Evolutionary conservation across 2,888 invertebrate species (phyloP).

Genomic region (Muscina levida): DNA sequence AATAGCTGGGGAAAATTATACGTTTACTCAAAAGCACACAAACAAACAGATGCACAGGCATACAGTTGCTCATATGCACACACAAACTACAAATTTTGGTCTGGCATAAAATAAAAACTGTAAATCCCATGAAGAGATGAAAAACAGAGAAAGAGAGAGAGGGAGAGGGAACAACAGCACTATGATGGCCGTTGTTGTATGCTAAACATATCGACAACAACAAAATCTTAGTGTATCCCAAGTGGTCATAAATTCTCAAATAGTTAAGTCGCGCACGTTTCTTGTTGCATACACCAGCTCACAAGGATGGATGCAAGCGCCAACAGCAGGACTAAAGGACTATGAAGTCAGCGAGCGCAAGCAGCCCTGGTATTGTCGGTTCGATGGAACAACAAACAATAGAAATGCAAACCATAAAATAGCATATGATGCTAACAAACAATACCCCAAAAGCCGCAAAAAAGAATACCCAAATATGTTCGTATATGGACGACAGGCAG

Average conservation of each 20-base stretch:
- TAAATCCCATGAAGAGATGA: constrained; percentile 15
- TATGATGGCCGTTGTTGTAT: constrained; percentile 36
- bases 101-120: constrained; percentile 26
- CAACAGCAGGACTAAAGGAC: neutral
- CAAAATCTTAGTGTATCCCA: constrained; percentile 70
- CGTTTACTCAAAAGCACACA: constrained; percentile 35
- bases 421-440: constrained; percentile 52
- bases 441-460: constrained; percentile 27
- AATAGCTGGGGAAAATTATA: constrained; percentile 42
- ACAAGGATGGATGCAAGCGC: neutral
- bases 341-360: neutral
- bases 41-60: constrained; percentile 28
- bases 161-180: constrained; percentile 14
- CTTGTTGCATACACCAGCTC: constrained; percentile 32
- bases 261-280: constrained; percentile 69
- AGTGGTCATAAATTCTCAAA: constrained; percentile 76
- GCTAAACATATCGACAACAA: constrained; percentile 64
- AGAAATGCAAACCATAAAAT: constrained; percentile 33
- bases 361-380: constrained; percentile 1
- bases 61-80: neutral
- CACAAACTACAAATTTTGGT: neutral
- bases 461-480: neutral
- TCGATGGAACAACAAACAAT: constrained; percentile 15
- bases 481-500: neutral
- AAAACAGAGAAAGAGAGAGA: constrained; percentile 19